phyloP scores from a whole-genome alignment of 1,140 invertebrate species.

The Drosophila lini region DNA sequence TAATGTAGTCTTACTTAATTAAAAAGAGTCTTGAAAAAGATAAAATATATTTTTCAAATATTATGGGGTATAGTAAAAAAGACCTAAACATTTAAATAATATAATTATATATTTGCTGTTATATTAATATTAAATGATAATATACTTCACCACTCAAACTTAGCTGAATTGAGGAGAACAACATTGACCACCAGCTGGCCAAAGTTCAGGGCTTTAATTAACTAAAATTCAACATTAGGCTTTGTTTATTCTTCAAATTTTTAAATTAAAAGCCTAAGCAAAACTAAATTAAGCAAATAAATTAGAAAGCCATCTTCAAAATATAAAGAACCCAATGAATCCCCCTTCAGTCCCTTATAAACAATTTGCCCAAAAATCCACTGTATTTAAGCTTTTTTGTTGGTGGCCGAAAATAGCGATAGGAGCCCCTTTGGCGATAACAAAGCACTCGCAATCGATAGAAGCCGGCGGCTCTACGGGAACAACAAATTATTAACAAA shows the following conservation, averaged over 20 bases:
- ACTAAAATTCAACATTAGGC: background rate
- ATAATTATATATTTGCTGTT: no score
- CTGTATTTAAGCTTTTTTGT: background rate
- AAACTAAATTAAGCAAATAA: background rate
- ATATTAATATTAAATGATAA: no score
- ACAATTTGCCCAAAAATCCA: background rate
- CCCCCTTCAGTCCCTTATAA: background rate
- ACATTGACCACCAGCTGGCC: background rate
- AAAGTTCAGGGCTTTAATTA: background rate
- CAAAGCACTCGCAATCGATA: conserved; percentile 5
- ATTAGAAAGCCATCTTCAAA: no score
- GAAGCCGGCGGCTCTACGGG: background rate
- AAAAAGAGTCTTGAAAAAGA: background rate
- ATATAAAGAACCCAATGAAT: no score
- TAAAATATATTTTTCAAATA: background rate
- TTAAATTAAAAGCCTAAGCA: background rate
- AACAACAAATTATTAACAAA: background rate
- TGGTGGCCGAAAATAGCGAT: conserved; percentile 2
- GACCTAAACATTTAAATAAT: no score
- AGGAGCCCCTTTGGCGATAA: background rate
- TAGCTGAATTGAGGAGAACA: background rate
- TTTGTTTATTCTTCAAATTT: background rate
- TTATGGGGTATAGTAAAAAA: no score
- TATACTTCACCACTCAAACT: background rate
- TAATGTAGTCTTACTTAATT: background rate